phyloP scores from a whole-genome alignment of 2,113 vertebrate genomes.

The Zingel zingel region DNA sequence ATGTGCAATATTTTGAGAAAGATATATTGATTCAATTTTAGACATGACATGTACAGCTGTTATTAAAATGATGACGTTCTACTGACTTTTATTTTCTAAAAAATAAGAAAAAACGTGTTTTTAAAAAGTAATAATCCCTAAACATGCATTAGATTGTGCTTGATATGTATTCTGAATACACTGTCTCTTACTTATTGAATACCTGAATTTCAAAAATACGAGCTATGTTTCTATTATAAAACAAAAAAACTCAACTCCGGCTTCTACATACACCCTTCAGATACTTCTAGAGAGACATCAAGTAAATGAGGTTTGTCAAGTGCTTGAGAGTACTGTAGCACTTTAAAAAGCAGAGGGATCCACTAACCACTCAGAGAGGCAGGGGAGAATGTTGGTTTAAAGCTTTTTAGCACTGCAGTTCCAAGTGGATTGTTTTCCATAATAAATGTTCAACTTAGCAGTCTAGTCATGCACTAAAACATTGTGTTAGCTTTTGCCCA shows the following conservation, averaged over 20 bases:
- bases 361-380: conserved; percentile 29
- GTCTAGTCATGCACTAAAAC: background rate
- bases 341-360: conserved; percentile 47
- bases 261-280: background rate
- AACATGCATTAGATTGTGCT: background rate
- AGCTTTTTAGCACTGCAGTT: conserved; percentile 3
- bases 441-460: background rate
- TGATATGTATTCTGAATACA: background rate
- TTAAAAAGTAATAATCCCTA: too few relatives aligned
- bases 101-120: too few relatives aligned
- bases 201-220: background rate
- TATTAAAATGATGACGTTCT: too few relatives aligned
- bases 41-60: too few relatives aligned
- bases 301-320: conserved; percentile 31
- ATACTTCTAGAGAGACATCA: conserved; percentile 11
- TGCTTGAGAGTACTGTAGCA: conserved; percentile 25
- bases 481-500: background rate
- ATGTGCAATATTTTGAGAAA: background rate
- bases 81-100: too few relatives aligned
- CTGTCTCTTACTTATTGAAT: background rate
- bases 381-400: conserved; percentile 30
- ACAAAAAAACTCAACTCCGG: background rate
- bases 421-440: conserved; percentile 12
- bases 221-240: background rate
- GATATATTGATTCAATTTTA: too few relatives aligned